Conservation (phyloP, 2,888 invertebrate genomes). For the Zhuqinia jingwanae region DNA sequence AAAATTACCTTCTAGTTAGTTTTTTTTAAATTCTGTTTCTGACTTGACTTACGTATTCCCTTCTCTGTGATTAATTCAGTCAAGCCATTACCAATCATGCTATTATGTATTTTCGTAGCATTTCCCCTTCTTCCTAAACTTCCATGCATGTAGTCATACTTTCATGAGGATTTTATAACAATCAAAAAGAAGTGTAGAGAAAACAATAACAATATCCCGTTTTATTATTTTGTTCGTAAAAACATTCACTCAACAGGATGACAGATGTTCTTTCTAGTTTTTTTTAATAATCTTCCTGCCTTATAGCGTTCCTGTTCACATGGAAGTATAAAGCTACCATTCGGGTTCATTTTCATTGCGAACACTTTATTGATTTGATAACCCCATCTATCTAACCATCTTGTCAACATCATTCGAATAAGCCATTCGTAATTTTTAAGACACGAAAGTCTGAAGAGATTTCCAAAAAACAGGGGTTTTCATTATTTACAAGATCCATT, state of each 20-base stretch:
- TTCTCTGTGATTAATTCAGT: neutral
- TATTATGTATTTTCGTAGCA: constrained; percentile 1
- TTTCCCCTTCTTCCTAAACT: neutral
- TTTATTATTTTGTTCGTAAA: neutral
- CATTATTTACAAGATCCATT: no score
- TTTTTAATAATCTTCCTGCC: constrained; percentile 52
- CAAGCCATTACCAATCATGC: constrained; percentile 20
- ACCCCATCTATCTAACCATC: constrained; percentile 4
- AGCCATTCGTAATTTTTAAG: no score
- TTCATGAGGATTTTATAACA: neutral
- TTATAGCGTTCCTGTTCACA: neutral
- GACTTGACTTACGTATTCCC: neutral
- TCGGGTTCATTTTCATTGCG: neutral
- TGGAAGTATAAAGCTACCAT: neutral
- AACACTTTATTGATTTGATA: constrained; percentile 18
- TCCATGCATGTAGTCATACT: no score
- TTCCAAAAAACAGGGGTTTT: no score
- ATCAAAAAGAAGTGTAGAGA: constrained; percentile 21
- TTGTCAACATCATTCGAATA: neutral
- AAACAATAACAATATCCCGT: constrained; percentile 40
- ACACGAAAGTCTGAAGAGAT: no score
- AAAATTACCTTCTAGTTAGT: constrained; percentile 16
- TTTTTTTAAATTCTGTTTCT: constrained; percentile 14
- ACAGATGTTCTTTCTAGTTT: constrained; percentile 74
- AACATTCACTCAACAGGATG: constrained; percentile 70